These are phyloP conservation scores for Periophthalmus modestus DNA, from an alignment of 2,113 vertebrate species.

Conservation along the genomic window DNA sequence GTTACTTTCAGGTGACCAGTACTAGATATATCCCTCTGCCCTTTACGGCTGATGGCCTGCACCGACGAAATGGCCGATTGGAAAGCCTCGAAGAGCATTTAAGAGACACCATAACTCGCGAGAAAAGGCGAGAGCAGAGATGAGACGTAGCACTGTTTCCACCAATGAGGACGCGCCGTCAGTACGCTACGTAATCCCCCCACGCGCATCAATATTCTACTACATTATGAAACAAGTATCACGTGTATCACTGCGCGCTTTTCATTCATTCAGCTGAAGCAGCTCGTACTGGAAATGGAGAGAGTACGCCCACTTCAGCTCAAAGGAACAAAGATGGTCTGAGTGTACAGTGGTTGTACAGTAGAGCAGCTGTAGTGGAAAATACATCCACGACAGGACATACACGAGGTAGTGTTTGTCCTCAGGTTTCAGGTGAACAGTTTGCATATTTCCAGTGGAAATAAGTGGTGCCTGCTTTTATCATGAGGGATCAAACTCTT, in stretches of 20 bases:
- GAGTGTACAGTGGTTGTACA: too few relatives aligned
- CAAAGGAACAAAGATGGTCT: too few relatives aligned
- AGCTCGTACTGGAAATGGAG: background rate
- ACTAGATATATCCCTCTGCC: slow-evolving; percentile 43
- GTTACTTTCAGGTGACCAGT: slow-evolving; percentile 58
- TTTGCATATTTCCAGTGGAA: too few relatives aligned
- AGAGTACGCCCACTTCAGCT: too few relatives aligned
- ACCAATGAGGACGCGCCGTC: slow-evolving; percentile 11
- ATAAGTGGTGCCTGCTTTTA: too few relatives aligned
- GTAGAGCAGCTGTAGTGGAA: too few relatives aligned
- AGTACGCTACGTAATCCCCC: slow-evolving; percentile 9
- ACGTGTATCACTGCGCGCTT: slow-evolving; percentile 8
- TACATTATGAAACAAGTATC: slow-evolving; percentile 15
- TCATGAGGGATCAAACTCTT: too few relatives aligned
- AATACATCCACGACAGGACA: too few relatives aligned
- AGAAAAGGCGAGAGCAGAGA: slow-evolving; percentile 49
- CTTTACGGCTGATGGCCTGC: slow-evolving; percentile 53
- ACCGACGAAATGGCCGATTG: slow-evolving; percentile 76
- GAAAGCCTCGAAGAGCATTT: slow-evolving; percentile 49
- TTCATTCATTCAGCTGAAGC: slow-evolving; percentile 5
- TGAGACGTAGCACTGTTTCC: background rate
- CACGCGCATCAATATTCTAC: slow-evolving; percentile 8
- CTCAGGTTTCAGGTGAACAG: too few relatives aligned
- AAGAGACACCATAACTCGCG: slow-evolving; percentile 50
- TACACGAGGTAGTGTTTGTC: too few relatives aligned